Base-by-base conservation (phyloP, 2,888 invertebrate genomes). In the Acrocyrtus sp. region DNA sequence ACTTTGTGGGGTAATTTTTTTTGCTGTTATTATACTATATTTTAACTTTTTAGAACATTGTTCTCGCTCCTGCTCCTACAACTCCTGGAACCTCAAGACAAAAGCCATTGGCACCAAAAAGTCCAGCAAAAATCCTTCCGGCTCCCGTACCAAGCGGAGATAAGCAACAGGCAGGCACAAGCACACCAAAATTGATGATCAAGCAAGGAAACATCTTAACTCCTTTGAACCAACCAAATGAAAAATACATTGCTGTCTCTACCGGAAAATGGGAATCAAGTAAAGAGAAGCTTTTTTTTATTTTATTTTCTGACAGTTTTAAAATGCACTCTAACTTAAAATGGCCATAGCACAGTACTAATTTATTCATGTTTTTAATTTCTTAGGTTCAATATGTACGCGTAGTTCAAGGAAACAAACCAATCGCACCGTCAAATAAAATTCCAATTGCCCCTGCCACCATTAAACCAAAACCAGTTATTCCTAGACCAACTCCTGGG, bases 121-220 rank as follows among this genome's bases (percentile, higher is more conserved):
- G 91, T 15, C 90, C 91, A 0, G 87, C 91, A 29, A 91, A 90
- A 85, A 88, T 92, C 78, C 85, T 91, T 74, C 90, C 91, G 12
- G 89, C 89, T 5, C 88, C 90, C 19, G 78, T 84, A 21, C 81
- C 81, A 19, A 76, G 80, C 27, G 80, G 80, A 29, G 79, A 81
- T 62, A 81, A 81, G 47, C 77, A 80, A 56, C 77, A 78, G 34
- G 51, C 66, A n/a, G 63, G 69, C 39, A 48, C 74, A 17, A 66
- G 83, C 72, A 84, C 86, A 0, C 88, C 88, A 75, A 87, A 88
- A 82, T 86, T 89, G 76, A 82, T 85, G 26, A 78, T 85, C 60
- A 86, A 85, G 80, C 83, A 84, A 51, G 85, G 85, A 29, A 82
- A 75, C 39, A 78, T 75, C 22, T 69, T 80, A 43, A 77, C 78